Conservation (phyloP, 2,797 vertebrate genomes). For the Limnodromus scolopaceus region DNA sequence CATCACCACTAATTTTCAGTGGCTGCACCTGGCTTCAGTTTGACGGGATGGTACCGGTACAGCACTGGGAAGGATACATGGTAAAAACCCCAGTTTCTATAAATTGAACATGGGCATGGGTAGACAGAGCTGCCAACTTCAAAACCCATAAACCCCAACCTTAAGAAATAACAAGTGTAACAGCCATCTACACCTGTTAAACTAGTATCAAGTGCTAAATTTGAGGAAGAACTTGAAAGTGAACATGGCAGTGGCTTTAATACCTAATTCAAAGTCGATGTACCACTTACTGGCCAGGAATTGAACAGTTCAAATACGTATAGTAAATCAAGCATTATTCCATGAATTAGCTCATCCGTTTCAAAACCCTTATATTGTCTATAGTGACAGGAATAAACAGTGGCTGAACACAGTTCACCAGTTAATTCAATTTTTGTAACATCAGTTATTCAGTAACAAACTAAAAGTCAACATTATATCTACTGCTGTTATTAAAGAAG, state of each 20-base stretch:
- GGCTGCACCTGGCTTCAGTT: neutral
- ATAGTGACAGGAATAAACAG: neutral
- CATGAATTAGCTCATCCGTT: neutral
- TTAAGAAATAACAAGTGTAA: neutral
- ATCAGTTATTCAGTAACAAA: neutral
- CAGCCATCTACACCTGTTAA: neutral
- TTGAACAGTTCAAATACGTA: neutral
- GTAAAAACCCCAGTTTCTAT: neutral
- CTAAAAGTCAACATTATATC: neutral
- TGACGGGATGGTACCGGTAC: neutral
- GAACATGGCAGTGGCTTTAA: neutral
- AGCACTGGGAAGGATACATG: neutral
- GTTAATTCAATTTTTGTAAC: neutral
- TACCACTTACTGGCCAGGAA: neutral
- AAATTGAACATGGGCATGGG: fast-evolving
- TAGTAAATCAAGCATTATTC: neutral
- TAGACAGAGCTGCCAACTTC: neutral
- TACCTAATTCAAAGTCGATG: neutral
- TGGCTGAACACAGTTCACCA: neutral
- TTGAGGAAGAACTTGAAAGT: neutral
- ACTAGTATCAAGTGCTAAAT: neutral
- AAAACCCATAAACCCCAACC: neutral
- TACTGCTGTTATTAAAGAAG: neutral
- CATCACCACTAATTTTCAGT: neutral
- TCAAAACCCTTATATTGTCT: neutral